Base-by-base conservation (phyloP, 1,140 invertebrate species). In the Elysia chlorotica region DNA sequence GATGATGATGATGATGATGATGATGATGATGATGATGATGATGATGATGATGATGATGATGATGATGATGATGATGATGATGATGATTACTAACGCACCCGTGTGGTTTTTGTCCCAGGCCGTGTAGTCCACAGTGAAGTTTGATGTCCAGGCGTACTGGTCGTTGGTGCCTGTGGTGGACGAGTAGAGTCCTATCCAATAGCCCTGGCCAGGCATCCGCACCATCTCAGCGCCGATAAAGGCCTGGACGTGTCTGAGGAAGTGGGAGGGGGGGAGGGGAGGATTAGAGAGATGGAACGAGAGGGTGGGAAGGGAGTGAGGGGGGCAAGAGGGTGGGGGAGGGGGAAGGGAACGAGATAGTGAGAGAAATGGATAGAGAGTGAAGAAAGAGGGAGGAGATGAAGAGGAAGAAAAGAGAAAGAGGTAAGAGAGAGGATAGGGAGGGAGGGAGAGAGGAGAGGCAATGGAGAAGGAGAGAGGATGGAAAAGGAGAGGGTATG, bases 181-280 rank as follows among this genome's bases (percentile, higher is more conserved):
- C 10, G 56, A 78, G n/a, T n/a, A n/a, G 19, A 80, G 67, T 41
- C 79, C 78, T 21, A 75, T 81, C 81, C 81, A 82, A 67, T 81
- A 82, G 19, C 62, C 74, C 2, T 37, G 30, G 33, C 74, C 77
- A 10, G 38, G 6, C 38, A 31, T 37, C 23, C 48, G 54, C 30
- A 66, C 74, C 36, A 81, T 54, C 25, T 75, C 65, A 59, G 79
- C 78, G 14, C 78, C 74, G 28, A 82, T 5, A 35, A 77, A 82
- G 0, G 78, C 65, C 59, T 82, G 79, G 21, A 79, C 74, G 70
- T 75, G 77, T 56, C 81, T 82, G 61, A 17, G 17, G 56, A 23
- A n/a, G n/a, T n/a, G n/a, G n/a, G n/a, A n/a, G n/a, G n/a, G n/a
- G n/a, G n/a, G n/a, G n/a, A n/a, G n/a, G n/a, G n/a, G n/a, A n/a